phyloP scores from a whole-genome alignment of 2,113 vertebrate genomes.

The Nothocercus nigrocapillus region DNA sequence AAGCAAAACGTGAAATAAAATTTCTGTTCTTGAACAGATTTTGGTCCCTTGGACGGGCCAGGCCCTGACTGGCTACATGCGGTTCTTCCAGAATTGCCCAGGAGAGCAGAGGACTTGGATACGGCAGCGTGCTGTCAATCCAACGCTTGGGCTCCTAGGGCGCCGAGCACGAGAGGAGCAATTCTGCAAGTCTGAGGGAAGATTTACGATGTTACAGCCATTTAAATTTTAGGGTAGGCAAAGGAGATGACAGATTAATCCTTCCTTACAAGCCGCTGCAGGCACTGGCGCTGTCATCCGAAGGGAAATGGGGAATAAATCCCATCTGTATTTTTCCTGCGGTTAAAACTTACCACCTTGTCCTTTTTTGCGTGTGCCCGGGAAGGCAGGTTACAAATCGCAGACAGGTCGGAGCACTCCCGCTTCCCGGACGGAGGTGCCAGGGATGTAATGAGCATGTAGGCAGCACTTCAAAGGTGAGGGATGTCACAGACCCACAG shows the following conservation, averaged over 20 bases:
- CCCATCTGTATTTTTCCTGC: neutral
- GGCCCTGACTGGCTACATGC: no score
- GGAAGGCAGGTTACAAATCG: neutral
- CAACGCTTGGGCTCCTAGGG: neutral
- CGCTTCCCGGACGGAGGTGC: neutral
- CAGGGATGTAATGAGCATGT: conserved; percentile 32
- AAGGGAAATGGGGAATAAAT: neutral
- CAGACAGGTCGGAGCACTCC: neutral
- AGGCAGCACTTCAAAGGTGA: conserved; percentile 26
- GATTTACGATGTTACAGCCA: neutral
- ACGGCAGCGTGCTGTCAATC: neutral
- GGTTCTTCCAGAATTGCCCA: neutral
- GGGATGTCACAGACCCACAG: no score
- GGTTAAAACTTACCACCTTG: neutral
- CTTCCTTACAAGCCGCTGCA: neutral
- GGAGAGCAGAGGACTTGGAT: neutral
- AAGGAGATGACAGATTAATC: neutral
- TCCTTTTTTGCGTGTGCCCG: rapidly evolving
- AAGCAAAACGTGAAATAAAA: neutral
- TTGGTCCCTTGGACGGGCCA: neutral
- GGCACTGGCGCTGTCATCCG: neutral
- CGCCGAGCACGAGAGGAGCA: neutral
- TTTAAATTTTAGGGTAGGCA: neutral
- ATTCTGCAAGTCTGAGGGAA: neutral
- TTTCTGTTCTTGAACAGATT: neutral